A percentile compares a stretch with the other conserved stretches of the same genome.
phyloP scores from a whole-genome alignment of 2,888 invertebrate genomes.

The Troilus luridus region DNA sequence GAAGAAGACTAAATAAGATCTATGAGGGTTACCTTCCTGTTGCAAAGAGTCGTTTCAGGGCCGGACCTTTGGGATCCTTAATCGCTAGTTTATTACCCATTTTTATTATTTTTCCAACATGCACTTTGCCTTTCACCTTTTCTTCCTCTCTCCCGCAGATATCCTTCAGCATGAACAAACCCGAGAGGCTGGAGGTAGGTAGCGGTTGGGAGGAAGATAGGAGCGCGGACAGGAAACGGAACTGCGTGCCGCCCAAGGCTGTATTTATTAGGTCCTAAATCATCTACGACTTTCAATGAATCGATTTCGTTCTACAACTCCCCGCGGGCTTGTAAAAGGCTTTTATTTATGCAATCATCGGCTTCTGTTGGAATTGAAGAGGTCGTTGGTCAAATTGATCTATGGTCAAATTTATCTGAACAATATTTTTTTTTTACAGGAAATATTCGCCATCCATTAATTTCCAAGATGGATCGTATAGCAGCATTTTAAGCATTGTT shows the following conservation, averaged over 20 bases:
- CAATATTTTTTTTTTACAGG: neutral
- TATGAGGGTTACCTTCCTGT: neutral
- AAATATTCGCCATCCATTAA: neutral
- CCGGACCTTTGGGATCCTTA: neutral
- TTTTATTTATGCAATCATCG: constrained; percentile 7
- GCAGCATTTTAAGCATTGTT: neutral
- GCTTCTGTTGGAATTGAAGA: neutral
- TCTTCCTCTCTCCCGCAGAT: neutral
- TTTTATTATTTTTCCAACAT: neutral
- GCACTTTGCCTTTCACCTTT: neutral
- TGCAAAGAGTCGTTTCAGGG: neutral
- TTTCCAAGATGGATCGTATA: neutral
- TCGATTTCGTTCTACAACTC: neutral
- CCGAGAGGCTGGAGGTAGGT: neutral
- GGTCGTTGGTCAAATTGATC: neutral
- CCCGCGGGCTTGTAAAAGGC: neutral
- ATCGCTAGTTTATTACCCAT: neutral
- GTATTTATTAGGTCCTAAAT: constrained; percentile 2
- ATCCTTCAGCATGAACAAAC: neutral
- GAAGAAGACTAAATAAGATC: neutral
- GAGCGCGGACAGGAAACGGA: neutral
- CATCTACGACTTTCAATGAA: neutral
- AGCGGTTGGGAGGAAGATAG: neutral
- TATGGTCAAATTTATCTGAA: neutral
- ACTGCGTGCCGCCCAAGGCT: neutral